These are phyloP conservation scores for Danio aesculapii DNA, from an alignment of 2,797 vertebrate genomes.

Conservation along the genomic window DNA sequence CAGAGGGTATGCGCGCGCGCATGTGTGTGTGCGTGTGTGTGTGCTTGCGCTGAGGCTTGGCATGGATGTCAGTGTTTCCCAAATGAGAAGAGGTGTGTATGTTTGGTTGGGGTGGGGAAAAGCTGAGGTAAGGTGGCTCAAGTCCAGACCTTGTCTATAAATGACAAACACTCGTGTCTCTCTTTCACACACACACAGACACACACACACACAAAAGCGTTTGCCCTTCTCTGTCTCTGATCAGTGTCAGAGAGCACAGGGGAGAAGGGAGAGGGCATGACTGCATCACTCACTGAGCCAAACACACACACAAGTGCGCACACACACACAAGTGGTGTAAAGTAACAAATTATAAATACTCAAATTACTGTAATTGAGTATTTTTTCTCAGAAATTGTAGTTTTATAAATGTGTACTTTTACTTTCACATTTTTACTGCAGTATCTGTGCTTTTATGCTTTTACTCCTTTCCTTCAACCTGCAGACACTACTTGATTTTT, in stretches of 20 bases:
- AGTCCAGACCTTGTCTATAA: slow-evolving; percentile 88
- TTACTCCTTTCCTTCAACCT: too few relatives aligned
- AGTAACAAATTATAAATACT: too few relatives aligned
- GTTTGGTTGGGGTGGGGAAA: slow-evolving; percentile 55
- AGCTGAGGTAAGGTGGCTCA: slow-evolving; percentile 84
- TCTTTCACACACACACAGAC: slow-evolving; percentile 48
- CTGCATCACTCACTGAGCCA: slow-evolving; percentile 62
- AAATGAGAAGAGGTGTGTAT: slow-evolving; percentile 59
- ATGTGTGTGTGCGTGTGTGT: slow-evolving; percentile 35
- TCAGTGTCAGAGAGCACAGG: slow-evolving; percentile 56
- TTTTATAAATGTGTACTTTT: too few relatives aligned
- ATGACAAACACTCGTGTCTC: slow-evolving; percentile 55
- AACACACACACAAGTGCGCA: slow-evolving; percentile 35
- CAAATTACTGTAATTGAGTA: too few relatives aligned
- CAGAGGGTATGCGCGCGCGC: slow-evolving; percentile 58
- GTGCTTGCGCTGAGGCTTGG: slow-evolving; percentile 42
- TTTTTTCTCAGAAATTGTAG: too few relatives aligned
- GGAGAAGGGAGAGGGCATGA: slow-evolving; percentile 61
- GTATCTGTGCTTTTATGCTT: too few relatives aligned
- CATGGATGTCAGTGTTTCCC: slow-evolving; percentile 62
- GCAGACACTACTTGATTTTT: too few relatives aligned
- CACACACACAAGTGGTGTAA: slow-evolving; percentile 25
- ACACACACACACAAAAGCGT: slow-evolving; percentile 35
- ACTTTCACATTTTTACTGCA: too few relatives aligned
- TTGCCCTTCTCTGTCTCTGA: slow-evolving; percentile 65